phyloP scores from a whole-genome alignment of 2,888 invertebrate genomes.

The Chrysodeixis includens region DNA sequence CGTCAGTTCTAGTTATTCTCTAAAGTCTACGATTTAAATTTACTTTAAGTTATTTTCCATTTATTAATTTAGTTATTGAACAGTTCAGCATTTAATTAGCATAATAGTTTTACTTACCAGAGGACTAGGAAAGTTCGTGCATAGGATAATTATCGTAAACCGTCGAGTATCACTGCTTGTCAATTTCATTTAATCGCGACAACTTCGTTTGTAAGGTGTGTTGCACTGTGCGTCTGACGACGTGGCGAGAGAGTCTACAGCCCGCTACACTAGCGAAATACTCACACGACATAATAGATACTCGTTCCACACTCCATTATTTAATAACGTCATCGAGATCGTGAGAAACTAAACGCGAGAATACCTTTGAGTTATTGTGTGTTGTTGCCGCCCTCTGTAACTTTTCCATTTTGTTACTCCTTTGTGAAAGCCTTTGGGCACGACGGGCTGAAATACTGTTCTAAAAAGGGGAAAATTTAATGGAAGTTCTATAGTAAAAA shows the following conservation, averaged over 20 bases:
- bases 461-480: slow-evolving; percentile 53
- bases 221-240: slow-evolving; percentile 22
- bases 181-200: slow-evolving; percentile 34
- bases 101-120: slow-evolving; percentile 38
- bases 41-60: not conserved
- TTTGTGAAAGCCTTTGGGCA: slow-evolving; percentile 19
- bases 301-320: slow-evolving; percentile 39
- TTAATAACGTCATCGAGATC: slow-evolving; percentile 40
- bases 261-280: slow-evolving; percentile 55
- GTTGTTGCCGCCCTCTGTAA: slow-evolving; percentile 8
- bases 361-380: slow-evolving; percentile 22
- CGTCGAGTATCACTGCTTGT: slow-evolving; percentile 26
- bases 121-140: slow-evolving; percentile 29
- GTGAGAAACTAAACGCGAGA: slow-evolving; percentile 32
- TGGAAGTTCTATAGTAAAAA: slow-evolving; percentile 60
- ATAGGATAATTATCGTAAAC: slow-evolving; percentile 30
- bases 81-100: slow-evolving; percentile 22
- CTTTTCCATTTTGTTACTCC: slow-evolving; percentile 15
- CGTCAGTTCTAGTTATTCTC: not conserved
- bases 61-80: not conserved
- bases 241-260: slow-evolving; percentile 49
- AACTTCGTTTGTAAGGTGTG: slow-evolving; percentile 22
- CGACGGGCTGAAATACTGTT: slow-evolving; percentile 24
- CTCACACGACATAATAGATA: slow-evolving; percentile 53
- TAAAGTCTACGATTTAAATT: not conserved